These are phyloP conservation scores for Caenorhabditis parvicauda DNA, from an alignment of 2,888 invertebrate species.

Conservation along the genomic window DNA sequence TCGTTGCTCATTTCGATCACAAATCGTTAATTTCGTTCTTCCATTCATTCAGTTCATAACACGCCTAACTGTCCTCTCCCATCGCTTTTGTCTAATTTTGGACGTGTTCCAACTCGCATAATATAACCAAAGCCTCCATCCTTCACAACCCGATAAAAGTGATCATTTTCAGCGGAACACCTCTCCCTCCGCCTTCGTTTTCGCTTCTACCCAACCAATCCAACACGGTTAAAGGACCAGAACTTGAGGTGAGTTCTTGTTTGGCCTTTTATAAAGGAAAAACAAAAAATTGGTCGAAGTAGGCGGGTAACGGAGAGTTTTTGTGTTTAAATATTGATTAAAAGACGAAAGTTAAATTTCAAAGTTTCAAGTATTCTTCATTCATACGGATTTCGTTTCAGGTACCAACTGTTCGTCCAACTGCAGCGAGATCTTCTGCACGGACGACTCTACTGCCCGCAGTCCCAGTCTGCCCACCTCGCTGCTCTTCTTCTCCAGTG, in stretches of 20 bases:
- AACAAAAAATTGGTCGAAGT: background rate
- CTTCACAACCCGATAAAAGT: too few relatives aligned
- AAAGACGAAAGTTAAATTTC: slow-evolving; percentile 2
- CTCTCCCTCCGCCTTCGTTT: slow-evolving; percentile 91
- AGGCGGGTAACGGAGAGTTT: background rate
- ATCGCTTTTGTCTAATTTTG: too few relatives aligned
- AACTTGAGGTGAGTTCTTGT: slow-evolving; percentile 72
- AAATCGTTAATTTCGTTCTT: too few relatives aligned
- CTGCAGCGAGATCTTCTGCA: slow-evolving; percentile 89
- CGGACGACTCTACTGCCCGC: slow-evolving; percentile 86
- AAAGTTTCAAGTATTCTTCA: background rate
- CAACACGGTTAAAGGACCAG: slow-evolving; percentile 85
- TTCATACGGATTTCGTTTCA: slow-evolving; percentile 48
- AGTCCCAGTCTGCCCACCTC: slow-evolving; percentile 62
- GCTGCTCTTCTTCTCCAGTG: slow-evolving; percentile 55
- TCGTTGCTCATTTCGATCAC: too few relatives aligned
- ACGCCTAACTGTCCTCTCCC: too few relatives aligned
- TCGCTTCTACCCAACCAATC: slow-evolving; percentile 95
- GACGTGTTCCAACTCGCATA: too few relatives aligned
- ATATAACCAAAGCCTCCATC: too few relatives aligned
- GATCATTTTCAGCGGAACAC: slow-evolving; percentile 39
- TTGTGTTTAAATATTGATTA: background rate
- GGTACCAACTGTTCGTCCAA: slow-evolving; percentile 88
- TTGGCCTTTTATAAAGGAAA: background rate
- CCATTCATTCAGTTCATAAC: too few relatives aligned